phyloP scores from a whole-genome alignment of 2,888 invertebrate species.

The Epinotia nisella region DNA sequence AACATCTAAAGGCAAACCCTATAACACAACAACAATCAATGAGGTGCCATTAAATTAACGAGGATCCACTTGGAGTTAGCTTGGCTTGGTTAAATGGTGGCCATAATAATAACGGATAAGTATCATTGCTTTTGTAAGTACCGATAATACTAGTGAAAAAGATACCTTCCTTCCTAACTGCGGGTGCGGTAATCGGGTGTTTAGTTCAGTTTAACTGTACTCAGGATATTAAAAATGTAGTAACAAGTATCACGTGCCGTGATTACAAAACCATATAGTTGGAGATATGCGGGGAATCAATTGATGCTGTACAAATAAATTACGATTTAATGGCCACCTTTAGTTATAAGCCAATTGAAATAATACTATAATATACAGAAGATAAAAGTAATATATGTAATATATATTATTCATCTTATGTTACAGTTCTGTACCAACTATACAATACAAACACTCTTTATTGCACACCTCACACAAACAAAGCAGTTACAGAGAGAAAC shows the following conservation, averaged over 20 bases:
- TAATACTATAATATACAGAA: not conserved
- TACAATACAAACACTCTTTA: too few species aligned
- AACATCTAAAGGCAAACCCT: constrained; percentile 61
- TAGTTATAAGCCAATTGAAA: not conserved
- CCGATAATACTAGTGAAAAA: constrained; percentile 42
- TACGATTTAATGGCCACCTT: not conserved
- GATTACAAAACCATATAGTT: not conserved
- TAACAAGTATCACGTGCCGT: not conserved
- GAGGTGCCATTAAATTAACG: constrained; percentile 69
- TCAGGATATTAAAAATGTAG: constrained; percentile 16
- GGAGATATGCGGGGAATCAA: not conserved
- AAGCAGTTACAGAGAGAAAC: too few species aligned
- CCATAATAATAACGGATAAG: constrained; percentile 73
- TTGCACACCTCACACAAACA: too few species aligned
- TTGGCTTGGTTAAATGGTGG: constrained; percentile 67
- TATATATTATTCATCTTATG: too few species aligned
- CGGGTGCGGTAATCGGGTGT: constrained; percentile 29
- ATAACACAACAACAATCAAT: constrained; percentile 48
- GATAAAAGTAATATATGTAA: too few species aligned
- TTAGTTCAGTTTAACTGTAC: constrained; percentile 10
- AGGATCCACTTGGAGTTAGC: constrained; percentile 59
- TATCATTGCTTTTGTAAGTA: constrained; percentile 48
- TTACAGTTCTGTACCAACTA: too few species aligned
- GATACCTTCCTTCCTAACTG: constrained; percentile 23
- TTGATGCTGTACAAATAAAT: not conserved